Evolutionary conservation across 2,113 vertebrate species (phyloP), one percentile per base, ranked within the genome.

Genomic region (Megaptera novaeangliae): DNA sequence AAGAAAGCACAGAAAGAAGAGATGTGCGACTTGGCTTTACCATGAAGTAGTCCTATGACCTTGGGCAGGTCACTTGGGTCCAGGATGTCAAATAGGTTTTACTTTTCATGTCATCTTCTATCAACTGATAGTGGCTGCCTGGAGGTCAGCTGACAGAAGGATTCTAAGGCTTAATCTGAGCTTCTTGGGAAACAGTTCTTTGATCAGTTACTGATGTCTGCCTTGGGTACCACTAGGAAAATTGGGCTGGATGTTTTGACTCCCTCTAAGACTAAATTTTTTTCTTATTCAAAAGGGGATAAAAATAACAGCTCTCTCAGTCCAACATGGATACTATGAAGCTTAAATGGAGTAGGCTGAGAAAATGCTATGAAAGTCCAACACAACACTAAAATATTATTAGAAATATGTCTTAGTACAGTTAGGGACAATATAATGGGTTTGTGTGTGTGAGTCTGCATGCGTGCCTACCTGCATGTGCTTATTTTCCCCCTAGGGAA

Each of bases 201-300:
- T 80, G 52, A 83, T 94, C 46, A 64, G 55, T 95, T 96, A 83
- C 41, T 94, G 88, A 81, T 92, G 49, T 89, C 78, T 97, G 46
- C 41, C 64, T 27, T 57, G 44, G 74, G 75, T n/a, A 91, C n/a
- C 8, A 46, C 64, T 66, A 80, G 44, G 36, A 77, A 78, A 71
- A 91, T 27, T 49, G 11, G 41, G 34, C 46, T 57, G 27, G 23
- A 15, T 85, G 66, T 66, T 92, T 61, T 91, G 59, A 96, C 14
- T 93, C 44, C 39, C 17, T 74, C 21, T 57, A 61, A 95, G 55
- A 87, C 72, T 96, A 59, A 36, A 46, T 61, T 88, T 88, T 85
- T 41, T 92, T 49, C 52, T 93, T 61, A 94, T 46, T 88, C 88
- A 75, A 77, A 92, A 80, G 21, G 25, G 52, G 20, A 92, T 89